Evolutionary conservation across 2,797 vertebrate species (phyloP), one percentile per base, ranked within the genome.

Genomic region (Darevskia mixta): DNA sequence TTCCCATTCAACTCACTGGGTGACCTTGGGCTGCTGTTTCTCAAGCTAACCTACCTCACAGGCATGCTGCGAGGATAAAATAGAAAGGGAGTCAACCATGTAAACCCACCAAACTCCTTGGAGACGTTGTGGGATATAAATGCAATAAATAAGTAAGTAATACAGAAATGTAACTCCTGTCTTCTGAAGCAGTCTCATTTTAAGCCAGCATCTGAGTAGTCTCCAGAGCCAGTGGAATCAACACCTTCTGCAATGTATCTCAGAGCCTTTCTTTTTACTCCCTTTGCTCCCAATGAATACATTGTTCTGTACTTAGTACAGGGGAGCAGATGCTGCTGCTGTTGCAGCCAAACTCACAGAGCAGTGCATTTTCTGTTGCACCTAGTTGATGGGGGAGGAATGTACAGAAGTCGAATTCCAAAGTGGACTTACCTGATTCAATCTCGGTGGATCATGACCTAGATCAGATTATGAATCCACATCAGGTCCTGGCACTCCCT

Each of bases 221-320:
- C 25, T 82, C 43, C 78, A 61, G 32, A 45, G 17, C 58, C 4
- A 71, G 29, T 45, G 29, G 67, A 76, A n/a, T 43, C 38, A 73
- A 25, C 58, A 75, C 45, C 66, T 87, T 1, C 69, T 87, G 35
- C 61, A 79, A 38, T 76, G 45, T 27, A 27, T 72, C 20, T n/a
- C 58, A 72, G 29, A 61, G 64, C 35, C 11, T 83, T 83, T 83
- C 49, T 49, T 86, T 29, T 5, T 91, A 71, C 72, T 88, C 83
- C 8, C 8, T 83, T 15, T 86, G 64, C 66, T 11, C 55, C 5
- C 38, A 49, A 81, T 64, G 38, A 73, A 79, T 78, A 27, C 20
- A 32, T 20, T 69, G 32, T n/a, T 35, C n/a, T 83, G 71, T 83
- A 32, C 29, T 64, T 0, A 25, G 29, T 32, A 20, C 5, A 4